These are phyloP conservation scores for Ataeniobius toweri DNA, from an alignment of 2,797 vertebrate species.

Conservation along the genomic window DNA sequence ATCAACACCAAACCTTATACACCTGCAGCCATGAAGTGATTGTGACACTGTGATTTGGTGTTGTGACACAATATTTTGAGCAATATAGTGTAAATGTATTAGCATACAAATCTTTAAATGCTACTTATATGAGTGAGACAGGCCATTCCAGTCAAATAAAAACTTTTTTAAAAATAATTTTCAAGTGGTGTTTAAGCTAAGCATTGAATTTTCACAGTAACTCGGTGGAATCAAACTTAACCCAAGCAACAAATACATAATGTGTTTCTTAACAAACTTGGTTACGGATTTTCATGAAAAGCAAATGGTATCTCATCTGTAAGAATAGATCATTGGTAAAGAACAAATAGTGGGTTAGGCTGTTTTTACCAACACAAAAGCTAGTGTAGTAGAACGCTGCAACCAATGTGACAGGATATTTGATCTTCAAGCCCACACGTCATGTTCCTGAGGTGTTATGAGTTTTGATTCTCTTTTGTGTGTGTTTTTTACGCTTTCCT, in stretches of 20 bases:
- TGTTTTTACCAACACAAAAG: background rate
- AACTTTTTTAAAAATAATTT: too few species aligned
- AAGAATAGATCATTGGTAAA: background rate
- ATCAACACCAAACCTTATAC: too few species aligned
- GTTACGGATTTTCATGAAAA: background rate
- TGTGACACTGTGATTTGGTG: too few species aligned
- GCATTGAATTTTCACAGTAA: background rate
- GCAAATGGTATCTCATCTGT: background rate
- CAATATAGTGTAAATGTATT: too few species aligned
- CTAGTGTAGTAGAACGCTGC: background rate
- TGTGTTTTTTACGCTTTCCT: too few species aligned
- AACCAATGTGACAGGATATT: background rate
- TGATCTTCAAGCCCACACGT: constrained; percentile 44
- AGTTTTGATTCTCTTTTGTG: too few species aligned
- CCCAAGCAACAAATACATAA: background rate
- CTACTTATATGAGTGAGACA: too few species aligned
- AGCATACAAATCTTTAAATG: too few species aligned
- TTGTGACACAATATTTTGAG: too few species aligned
- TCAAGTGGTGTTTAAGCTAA: too few species aligned
- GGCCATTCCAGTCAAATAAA: too few species aligned
- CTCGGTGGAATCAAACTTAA: background rate
- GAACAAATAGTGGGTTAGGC: background rate
- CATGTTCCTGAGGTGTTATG: constrained; percentile 2
- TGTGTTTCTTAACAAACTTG: background rate
- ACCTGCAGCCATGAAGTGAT: too few species aligned